phyloP scores from a whole-genome alignment of 1,140 invertebrate species.

The Drosophila funebris region DNA sequence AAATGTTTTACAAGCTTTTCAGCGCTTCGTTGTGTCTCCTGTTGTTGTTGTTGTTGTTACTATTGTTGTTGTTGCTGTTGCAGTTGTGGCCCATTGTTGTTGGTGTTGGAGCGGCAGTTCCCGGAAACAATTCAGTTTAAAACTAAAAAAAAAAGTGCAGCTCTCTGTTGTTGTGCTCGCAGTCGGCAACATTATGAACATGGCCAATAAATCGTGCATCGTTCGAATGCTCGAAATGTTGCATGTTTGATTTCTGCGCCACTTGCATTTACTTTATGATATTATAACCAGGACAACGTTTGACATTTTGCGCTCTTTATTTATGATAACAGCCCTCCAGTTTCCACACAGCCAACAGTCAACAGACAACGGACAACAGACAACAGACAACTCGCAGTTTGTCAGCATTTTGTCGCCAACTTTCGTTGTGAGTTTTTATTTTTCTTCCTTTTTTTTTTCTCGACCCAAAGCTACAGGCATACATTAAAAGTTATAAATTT shows the following conservation, averaged over 20 bases:
- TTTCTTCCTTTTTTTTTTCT: slow-evolving; percentile 27
- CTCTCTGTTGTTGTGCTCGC: slow-evolving; percentile 3
- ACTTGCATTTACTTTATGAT: slow-evolving; percentile 81
- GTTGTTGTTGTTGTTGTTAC: slow-evolving; percentile 50
- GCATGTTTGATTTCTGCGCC: slow-evolving; percentile 74
- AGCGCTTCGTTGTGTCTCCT: slow-evolving; percentile 57
- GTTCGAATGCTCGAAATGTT: slow-evolving; percentile 68
- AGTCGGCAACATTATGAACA: slow-evolving; percentile 56
- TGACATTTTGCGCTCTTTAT: slow-evolving; percentile 78
- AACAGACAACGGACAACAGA: background rate
- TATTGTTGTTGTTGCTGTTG: slow-evolving; percentile 41
- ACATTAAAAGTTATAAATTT: slow-evolving; percentile 44
- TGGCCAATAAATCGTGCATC: slow-evolving; percentile 79
- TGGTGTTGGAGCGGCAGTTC: slow-evolving; percentile 64
- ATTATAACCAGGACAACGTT: slow-evolving; percentile 67
- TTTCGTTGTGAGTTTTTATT: slow-evolving; percentile 30
- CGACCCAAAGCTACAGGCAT: slow-evolving; percentile 72
- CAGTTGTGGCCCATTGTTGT: slow-evolving; percentile 64
- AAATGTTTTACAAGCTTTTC: slow-evolving; percentile 83
- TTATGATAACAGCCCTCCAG: slow-evolving; percentile 70
- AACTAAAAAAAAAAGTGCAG: slow-evolving; percentile 20
- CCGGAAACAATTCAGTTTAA: slow-evolving; percentile 82
- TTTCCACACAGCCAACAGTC: slow-evolving; percentile 13
- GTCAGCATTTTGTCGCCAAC: slow-evolving; percentile 75
- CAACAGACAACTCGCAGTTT: slow-evolving; percentile 57